Conservation (phyloP, 1,140 invertebrate genomes). For the Drosophila nigrodunni region DNA sequence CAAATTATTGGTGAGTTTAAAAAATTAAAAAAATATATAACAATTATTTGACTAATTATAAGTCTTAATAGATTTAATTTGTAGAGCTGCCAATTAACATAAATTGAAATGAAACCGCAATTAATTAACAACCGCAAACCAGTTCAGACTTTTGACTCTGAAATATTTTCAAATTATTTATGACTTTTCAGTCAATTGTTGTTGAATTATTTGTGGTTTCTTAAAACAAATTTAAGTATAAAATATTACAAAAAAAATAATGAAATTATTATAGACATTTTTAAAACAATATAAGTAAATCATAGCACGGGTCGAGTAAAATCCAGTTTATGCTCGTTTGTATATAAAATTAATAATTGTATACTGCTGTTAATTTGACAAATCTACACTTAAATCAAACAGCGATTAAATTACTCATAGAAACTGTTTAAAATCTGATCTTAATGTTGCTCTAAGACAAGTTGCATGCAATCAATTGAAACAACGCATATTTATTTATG, state of each 20-base stretch:
- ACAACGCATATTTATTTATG: slow-evolving; percentile 2
- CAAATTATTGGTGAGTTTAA: slow-evolving; percentile 72
- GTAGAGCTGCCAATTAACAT: slow-evolving; percentile 21
- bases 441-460: slow-evolving; percentile 41
- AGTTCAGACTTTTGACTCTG: slow-evolving; percentile 30
- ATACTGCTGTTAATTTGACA: background rate
- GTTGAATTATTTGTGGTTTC: background rate
- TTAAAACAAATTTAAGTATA: background rate
- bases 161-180: slow-evolving; percentile 47
- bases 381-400: slow-evolving; percentile 7
- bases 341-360: background rate
- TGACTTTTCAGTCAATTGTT: slow-evolving; percentile 39
- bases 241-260: background rate
- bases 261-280: no score
- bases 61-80: slow-evolving; percentile 7
- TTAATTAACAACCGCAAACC: slow-evolving; percentile 36
- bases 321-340: background rate
- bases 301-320: background rate
- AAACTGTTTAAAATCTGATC: slow-evolving; percentile 36
- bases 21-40: background rate
- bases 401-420: slow-evolving; percentile 10
- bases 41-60: slow-evolving; percentile 9
- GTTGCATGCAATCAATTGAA: slow-evolving; percentile 44
- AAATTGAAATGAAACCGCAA: slow-evolving; percentile 17
- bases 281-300: background rate